phyloP scores from a whole-genome alignment of 35 echinoderm and acorn worm genomes.

The Heliocidaris erythrogramma region DNA sequence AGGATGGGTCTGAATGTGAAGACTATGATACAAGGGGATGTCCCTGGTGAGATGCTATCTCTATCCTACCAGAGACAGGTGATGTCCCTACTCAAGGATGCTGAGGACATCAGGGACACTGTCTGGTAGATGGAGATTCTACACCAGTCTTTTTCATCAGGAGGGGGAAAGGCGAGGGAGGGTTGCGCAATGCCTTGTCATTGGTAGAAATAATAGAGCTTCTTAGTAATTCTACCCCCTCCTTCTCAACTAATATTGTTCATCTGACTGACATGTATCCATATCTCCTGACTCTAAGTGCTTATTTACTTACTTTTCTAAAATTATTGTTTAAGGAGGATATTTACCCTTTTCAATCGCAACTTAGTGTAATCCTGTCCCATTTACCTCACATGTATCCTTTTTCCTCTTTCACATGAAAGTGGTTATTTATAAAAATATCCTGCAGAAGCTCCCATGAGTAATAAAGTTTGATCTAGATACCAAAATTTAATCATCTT shows the following conservation, averaged over 20 bases:
- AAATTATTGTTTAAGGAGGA: not conserved
- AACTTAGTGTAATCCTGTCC: not conserved
- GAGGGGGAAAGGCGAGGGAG: not conserved
- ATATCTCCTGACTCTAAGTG: not conserved
- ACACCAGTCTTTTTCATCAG: not conserved
- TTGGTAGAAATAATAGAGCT: not conserved
- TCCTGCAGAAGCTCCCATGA: not conserved
- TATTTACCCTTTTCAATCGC: not conserved
- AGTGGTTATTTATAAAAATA: constrained; percentile 14
- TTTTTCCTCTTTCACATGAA: not conserved
- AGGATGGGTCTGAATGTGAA: not conserved
- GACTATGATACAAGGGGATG: not conserved
- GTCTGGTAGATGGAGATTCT: not conserved
- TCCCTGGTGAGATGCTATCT: constrained; percentile 41
- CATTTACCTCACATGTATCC: not conserved
- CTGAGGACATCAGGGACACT: constrained; percentile 34
- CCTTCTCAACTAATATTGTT: not conserved
- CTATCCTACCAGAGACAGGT: constrained; percentile 40
- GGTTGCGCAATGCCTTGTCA: not conserved
- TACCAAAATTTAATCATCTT: constrained; percentile 13
- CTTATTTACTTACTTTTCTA: not conserved
- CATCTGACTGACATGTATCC: not conserved
- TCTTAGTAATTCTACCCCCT: not conserved
- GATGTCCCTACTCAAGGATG: constrained; percentile 36
- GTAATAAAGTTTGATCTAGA: constrained; percentile 12